Percentiles rank a stretch among this genome's conserved stretches.
These are phyloP conservation scores for Heliconius sara DNA, from an alignment of 2,888 invertebrate species.

Conservation along the genomic window DNA sequence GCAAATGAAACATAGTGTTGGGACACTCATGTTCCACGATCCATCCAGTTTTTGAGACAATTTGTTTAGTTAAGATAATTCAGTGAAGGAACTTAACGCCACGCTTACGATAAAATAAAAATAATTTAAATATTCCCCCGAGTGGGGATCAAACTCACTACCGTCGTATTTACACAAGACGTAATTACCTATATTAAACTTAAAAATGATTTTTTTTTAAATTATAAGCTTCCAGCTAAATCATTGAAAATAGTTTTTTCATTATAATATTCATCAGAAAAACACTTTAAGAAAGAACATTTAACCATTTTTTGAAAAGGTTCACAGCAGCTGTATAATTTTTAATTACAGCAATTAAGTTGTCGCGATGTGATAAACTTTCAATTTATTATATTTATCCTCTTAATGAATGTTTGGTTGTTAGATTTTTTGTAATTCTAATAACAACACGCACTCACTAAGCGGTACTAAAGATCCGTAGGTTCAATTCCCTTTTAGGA, in stretches of 20 bases:
- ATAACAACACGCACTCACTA: background rate
- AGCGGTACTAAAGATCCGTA: background rate
- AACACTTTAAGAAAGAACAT: background rate
- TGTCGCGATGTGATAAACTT: conserved; percentile 28
- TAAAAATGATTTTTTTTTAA: background rate
- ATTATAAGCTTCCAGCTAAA: background rate
- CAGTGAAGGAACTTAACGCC: no score
- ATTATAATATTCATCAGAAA: background rate
- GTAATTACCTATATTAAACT: no score
- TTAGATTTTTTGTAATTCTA: background rate
- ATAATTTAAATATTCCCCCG: no score
- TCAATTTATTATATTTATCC: conserved; percentile 18
- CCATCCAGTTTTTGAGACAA: no score
- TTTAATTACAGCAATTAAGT: conserved; percentile 34
- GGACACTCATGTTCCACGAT: no score
- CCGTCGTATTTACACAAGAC: no score
- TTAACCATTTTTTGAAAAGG: conserved; percentile 24
- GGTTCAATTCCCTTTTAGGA: background rate
- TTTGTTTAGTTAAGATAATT: no score
- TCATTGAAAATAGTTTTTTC: background rate
- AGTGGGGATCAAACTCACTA: no score
- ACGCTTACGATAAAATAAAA: no score
- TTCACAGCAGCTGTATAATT: background rate
- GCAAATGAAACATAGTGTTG: no score
- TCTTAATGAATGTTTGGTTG: background rate